Conservation (phyloP, 2,113 vertebrate species). For the Cichladusa arquata region DNA sequence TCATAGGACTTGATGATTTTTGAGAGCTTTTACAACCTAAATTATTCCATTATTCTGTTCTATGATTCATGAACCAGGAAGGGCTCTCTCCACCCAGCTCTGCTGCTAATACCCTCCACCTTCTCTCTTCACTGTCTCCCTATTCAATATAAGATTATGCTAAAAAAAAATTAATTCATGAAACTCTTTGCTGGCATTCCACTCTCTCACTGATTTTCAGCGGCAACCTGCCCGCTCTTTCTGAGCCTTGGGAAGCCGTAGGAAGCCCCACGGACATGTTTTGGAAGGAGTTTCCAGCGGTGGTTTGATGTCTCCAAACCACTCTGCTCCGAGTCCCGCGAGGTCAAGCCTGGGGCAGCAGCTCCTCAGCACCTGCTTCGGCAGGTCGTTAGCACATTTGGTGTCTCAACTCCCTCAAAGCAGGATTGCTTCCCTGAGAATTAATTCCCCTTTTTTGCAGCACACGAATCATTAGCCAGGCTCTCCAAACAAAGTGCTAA, state of each 20-base stretch:
- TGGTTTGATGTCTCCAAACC: not conserved
- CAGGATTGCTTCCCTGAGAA: slow-evolving; percentile 23
- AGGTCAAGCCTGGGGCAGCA: not conserved
- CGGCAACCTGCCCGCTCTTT: not conserved
- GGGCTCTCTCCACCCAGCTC: not conserved
- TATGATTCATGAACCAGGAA: not conserved
- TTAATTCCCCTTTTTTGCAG: slow-evolving; percentile 49
- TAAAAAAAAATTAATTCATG: not conserved
- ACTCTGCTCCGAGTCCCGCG: not conserved
- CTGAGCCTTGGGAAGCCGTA: not conserved
- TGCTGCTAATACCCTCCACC: not conserved
- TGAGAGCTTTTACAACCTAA: not conserved
- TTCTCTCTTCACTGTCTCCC: not conserved
- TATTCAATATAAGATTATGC: not conserved
- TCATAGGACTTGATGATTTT: not conserved
- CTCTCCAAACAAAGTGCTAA: slow-evolving; percentile 70
- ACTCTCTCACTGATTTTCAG: not conserved
- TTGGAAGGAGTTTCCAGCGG: not conserved
- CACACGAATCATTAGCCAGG: slow-evolving; percentile 61
- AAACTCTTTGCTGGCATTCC: not conserved
- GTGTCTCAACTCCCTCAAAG: slow-evolving; percentile 27
- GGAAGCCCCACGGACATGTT: not conserved
- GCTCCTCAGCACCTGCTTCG: not conserved
- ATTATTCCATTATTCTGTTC: not conserved
- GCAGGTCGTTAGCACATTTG: slow-evolving; percentile 41